Percentiles rank a stretch among this genome's conserved stretches.
These are phyloP conservation scores for Rotaria sp. DNA, from an alignment of 2,888 invertebrate genomes.

Conservation along the genomic window DNA sequence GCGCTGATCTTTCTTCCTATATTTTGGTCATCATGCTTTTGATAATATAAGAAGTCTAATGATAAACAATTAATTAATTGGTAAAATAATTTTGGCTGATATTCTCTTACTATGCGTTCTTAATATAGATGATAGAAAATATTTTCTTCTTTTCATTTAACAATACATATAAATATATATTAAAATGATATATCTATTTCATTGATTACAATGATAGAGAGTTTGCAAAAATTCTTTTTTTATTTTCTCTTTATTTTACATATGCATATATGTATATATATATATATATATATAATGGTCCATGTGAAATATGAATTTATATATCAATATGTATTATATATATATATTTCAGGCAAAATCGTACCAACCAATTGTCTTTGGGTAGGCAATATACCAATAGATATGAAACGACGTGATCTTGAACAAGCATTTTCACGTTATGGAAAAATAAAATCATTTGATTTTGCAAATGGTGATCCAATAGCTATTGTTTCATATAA, in stretches of 20 bases:
- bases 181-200: background rate
- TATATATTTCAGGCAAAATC: conserved; percentile 35
- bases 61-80: background rate
- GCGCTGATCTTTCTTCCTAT: background rate
- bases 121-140: background rate
- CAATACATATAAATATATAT: background rate
- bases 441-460: conserved; percentile 18
- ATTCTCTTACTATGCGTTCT: background rate
- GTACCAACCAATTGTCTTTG: conserved; percentile 39
- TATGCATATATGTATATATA: background rate
- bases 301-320: background rate
- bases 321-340: background rate
- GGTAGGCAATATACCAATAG: conserved; percentile 32
- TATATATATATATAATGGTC: background rate
- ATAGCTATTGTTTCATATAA: background rate
- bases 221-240: conserved; percentile 7
- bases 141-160: background rate
- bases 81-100: background rate
- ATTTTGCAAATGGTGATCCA: background rate
- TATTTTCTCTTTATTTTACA: background rate
- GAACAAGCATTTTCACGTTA: conserved; percentile 25
- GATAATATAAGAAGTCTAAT: background rate
- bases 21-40: background rate
- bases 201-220: conserved; percentile 18
- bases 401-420: conserved; percentile 17